Evolutionary conservation across 2,113 vertebrate species (phyloP).

Genomic region (Pseudois nayaur): DNA sequence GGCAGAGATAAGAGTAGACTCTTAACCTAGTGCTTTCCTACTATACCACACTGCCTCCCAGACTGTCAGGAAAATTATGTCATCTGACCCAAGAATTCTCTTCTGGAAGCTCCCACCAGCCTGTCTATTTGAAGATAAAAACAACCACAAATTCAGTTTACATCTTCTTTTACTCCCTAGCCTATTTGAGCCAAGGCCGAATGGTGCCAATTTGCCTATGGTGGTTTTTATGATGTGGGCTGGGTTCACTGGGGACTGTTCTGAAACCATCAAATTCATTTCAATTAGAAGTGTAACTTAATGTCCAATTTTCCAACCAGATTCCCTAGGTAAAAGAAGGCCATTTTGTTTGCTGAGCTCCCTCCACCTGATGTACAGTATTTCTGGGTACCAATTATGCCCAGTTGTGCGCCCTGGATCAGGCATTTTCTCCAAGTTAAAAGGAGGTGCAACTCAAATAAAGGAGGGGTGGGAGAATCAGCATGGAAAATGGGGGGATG

Average conservation of each 20-base stretch:
- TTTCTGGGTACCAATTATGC: constrained; percentile 19
- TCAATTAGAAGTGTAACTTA: constrained; percentile 75
- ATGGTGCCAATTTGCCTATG: constrained; percentile 74
- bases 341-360: constrained; percentile 39
- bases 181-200: constrained; percentile 69
- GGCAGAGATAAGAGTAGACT: background rate
- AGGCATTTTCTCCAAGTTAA: constrained; percentile 40
- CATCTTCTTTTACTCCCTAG: constrained; percentile 62
- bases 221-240: constrained; percentile 74
- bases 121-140: constrained; percentile 63
- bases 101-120: constrained; percentile 56
- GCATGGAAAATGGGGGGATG: constrained; percentile 34
- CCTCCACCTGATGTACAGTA: background rate
- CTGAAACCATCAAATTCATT: constrained; percentile 79
- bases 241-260: constrained; percentile 75
- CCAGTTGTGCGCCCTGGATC: background rate
- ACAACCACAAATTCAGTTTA: constrained; percentile 64
- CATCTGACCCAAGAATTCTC: constrained; percentile 14
- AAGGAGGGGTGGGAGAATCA: constrained; percentile 27
- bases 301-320: constrained; percentile 72
- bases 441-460: constrained; percentile 19
- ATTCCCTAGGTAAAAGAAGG: constrained; percentile 61
- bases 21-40: background rate
- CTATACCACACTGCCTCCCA: background rate
- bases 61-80: constrained; percentile 25